Percentiles rank a stretch among this genome's conserved stretches.
Evolutionary conservation across 2,113 vertebrate species (phyloP).

Genomic region (Phaethon lepturus): DNA sequence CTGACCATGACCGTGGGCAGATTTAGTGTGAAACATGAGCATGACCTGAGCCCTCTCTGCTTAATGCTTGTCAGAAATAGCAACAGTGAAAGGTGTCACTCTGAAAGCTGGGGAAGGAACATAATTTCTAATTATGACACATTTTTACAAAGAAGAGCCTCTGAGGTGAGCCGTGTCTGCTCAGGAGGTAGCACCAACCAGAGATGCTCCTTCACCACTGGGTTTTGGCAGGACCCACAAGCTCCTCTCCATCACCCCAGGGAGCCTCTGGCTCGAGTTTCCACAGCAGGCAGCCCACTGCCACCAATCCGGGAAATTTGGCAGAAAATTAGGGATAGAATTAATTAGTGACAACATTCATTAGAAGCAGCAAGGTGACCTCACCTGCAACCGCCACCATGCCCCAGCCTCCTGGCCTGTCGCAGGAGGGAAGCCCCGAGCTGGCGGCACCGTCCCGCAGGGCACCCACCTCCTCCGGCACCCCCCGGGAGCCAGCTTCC

Average conservation of each 20-base stretch:
- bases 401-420: not conserved
- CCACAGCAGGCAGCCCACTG: not conserved
- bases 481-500: fast-evolving
- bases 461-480: not conserved
- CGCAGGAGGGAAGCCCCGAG: not conserved
- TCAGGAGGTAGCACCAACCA: not conserved
- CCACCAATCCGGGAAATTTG: not conserved
- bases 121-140: not conserved
- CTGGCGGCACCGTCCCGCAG: not conserved
- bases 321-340: not conserved
- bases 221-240: not conserved
- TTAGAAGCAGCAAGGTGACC: not conserved
- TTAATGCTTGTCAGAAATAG: not conserved
- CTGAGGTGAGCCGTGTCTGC: not conserved
- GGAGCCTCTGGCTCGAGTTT: not conserved
- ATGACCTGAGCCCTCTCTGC: not conserved
- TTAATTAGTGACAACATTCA: not conserved
- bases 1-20: not conserved
- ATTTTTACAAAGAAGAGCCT: not conserved
- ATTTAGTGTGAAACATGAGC: not conserved
- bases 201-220: not conserved
- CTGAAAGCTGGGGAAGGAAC: not conserved
- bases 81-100: not conserved
- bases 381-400: not conserved
- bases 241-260: not conserved